Conservation (phyloP, 1,140 invertebrate species). For the Episyrphus balteatus region DNA sequence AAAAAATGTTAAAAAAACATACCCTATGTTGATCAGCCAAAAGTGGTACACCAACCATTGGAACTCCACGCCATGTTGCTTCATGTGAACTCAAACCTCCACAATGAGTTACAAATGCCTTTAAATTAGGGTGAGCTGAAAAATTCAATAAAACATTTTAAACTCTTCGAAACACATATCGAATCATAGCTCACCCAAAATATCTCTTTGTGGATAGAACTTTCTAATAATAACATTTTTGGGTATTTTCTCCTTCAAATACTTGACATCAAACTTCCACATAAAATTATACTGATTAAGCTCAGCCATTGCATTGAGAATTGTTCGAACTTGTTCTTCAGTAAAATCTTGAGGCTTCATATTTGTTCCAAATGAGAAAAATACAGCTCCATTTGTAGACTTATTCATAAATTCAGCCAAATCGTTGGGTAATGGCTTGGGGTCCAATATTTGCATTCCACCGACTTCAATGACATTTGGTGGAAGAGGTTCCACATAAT, state of each 20-base stretch:
- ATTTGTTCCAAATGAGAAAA: conserved; percentile 22
- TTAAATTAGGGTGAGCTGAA: conserved; percentile 39
- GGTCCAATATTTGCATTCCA: conserved; percentile 37
- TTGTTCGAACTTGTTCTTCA: conserved; percentile 2
- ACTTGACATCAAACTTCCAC: conserved; percentile 26
- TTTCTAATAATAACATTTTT: conserved; percentile 3
- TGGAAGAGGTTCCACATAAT: conserved; percentile 35
- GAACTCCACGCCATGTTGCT: conserved; percentile 41
- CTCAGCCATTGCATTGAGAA: conserved; percentile 2
- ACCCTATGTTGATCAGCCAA: conserved; percentile 46
- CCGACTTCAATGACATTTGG: conserved; percentile 45
- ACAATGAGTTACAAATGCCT: conserved; percentile 42
- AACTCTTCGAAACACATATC: too few relatives aligned
- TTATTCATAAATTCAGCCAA: conserved; percentile 16
- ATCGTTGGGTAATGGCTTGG: conserved; percentile 20
- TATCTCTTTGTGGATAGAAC: conserved; percentile 24
- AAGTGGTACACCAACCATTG: conserved; percentile 47
- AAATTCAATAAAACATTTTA: not conserved
- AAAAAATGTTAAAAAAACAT: conserved; percentile 13
- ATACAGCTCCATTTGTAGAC: conserved; percentile 23
- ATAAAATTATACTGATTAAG: conserved; percentile 19
- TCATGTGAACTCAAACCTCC: conserved; percentile 43
- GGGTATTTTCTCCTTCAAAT: not conserved
- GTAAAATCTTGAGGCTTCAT: conserved; percentile 6
- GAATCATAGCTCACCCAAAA: conserved; percentile 17